Evolutionary conservation across 2,113 vertebrate species (phyloP).

Genomic region (Mormyrus iriodes): DNA sequence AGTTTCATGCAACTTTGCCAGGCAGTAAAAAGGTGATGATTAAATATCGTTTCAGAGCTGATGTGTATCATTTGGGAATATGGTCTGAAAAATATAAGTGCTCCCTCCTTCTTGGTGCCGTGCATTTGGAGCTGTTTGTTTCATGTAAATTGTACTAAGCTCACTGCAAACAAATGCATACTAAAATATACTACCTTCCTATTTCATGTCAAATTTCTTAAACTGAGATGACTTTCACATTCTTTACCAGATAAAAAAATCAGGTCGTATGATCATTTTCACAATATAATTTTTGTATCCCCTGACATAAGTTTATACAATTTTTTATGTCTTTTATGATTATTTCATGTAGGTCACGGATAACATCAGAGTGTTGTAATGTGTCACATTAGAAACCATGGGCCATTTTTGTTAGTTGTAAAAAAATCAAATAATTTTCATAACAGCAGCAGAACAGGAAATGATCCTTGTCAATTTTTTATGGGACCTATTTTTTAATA

Average conservation of each 20-base stretch:
- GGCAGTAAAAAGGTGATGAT: constrained; percentile 47
- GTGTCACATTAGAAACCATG: background rate
- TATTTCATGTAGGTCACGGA: background rate
- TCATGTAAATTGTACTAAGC: background rate
- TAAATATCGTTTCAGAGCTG: constrained; percentile 50
- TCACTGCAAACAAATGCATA: background rate
- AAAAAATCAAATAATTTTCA: background rate
- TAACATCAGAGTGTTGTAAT: background rate
- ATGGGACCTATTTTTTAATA: background rate
- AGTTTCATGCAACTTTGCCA: constrained; percentile 47
- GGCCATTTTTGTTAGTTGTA: background rate
- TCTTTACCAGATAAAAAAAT: background rate
- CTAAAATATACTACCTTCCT: background rate
- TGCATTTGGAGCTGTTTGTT: background rate
- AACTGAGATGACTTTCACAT: background rate
- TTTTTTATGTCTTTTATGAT: background rate
- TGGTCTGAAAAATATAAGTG: background rate
- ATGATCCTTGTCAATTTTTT: background rate
- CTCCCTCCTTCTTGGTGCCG: background rate
- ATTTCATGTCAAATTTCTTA: background rate
- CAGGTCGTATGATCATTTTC: background rate
- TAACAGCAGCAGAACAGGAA: background rate
- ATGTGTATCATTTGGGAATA: constrained; percentile 50
- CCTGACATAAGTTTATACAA: background rate
- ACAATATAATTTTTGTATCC: background rate